Conservation (phyloP, 2,113 vertebrate genomes). For the Xiphophorus maculatus region DNA sequence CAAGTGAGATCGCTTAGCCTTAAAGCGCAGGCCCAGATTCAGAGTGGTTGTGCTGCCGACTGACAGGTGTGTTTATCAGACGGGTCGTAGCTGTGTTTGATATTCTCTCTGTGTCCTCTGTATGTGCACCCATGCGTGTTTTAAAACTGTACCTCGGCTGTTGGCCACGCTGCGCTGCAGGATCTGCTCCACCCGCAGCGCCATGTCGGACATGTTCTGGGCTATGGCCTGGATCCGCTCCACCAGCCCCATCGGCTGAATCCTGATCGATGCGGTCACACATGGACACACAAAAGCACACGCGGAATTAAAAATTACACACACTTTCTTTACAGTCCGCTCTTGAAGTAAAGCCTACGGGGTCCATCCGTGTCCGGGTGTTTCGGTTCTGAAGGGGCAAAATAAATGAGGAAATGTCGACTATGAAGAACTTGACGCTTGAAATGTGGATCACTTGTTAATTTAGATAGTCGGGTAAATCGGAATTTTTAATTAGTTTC, state of each 20-base stretch:
- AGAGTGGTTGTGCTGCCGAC: neutral
- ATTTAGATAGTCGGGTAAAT: conserved; percentile 54
- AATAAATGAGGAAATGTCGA: conserved; percentile 59
- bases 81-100: conserved; percentile 4
- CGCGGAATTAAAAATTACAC: neutral
- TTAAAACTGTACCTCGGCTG: conserved; percentile 78
- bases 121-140: neutral
- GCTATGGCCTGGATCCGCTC: conserved; percentile 97
- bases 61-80: neutral
- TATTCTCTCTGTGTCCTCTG: conserved; percentile 12
- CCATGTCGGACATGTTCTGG: conserved; percentile 95
- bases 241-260: conserved; percentile 86
- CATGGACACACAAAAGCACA: conserved; percentile 16
- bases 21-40: conserved; percentile 3
- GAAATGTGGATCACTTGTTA: conserved; percentile 66
- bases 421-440: conserved; percentile 60
- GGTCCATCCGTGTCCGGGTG: neutral
- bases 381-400: neutral
- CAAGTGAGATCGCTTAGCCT: neutral
- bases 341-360: neutral
- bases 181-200: conserved; percentile 93
- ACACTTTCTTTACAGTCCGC: conserved; percentile 9
- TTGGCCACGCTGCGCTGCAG: conserved; percentile 87
- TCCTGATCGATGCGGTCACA: conserved; percentile 70
- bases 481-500: conserved; percentile 38